phyloP scores from a whole-genome alignment of 2,113 vertebrate genomes.

The Ctenodactylus gundi region DNA sequence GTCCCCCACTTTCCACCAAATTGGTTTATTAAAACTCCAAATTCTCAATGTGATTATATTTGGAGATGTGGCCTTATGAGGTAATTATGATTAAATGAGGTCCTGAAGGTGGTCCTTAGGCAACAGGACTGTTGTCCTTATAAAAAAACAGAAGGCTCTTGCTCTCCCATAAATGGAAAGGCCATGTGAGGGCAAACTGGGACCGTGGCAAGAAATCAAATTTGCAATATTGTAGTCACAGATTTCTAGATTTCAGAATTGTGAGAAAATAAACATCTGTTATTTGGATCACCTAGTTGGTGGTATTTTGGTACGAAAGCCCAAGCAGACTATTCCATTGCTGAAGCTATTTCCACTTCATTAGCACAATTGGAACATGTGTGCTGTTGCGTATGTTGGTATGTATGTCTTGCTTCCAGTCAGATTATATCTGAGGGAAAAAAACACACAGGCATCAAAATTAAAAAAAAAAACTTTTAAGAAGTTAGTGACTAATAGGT shows the following conservation, averaged over 20 bases:
- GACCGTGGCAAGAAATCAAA: not conserved
- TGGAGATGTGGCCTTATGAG: not conserved
- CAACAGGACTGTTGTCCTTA: not conserved
- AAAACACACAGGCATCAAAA: not conserved
- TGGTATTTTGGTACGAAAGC: not conserved
- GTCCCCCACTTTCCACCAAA: not conserved
- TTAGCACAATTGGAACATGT: not conserved
- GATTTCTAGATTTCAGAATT: not conserved
- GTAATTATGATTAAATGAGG: not conserved
- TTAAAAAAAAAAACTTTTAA: not conserved
- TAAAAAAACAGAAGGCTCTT: not conserved
- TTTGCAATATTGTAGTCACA: not conserved
- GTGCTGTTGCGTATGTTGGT: not conserved
- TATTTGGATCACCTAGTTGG: not conserved
- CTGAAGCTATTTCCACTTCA: not conserved
- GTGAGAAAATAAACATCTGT: not conserved
- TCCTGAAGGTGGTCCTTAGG: not conserved
- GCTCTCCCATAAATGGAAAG: not conserved
- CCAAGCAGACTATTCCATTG: not conserved
- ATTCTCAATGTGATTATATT: not conserved
- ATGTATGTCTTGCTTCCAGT: not conserved
- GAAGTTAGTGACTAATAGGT: not conserved
- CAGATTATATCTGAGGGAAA: constrained; percentile 5
- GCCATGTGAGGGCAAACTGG: not conserved
- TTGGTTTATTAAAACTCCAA: not conserved